A percentile compares a stretch with the other conserved stretches of the same genome.
These are phyloP conservation scores for Ictalurus furcatus DNA, from an alignment of 2,113 vertebrate species.

Conservation along the genomic window DNA sequence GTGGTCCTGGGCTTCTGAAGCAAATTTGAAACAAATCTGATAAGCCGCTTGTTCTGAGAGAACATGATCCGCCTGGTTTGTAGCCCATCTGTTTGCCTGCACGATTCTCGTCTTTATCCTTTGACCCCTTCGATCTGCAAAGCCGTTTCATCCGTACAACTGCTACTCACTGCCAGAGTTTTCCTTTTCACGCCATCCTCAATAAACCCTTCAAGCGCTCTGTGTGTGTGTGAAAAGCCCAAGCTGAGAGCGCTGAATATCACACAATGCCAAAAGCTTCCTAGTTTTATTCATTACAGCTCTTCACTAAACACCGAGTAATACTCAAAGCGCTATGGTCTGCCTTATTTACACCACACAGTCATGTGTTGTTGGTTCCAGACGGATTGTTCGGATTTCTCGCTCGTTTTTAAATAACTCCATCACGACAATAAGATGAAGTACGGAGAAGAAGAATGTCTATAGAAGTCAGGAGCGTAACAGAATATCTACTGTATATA, in stretches of 20 bases:
- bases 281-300: not conserved
- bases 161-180: not conserved
- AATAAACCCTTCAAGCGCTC: not conserved
- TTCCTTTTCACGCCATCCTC: not conserved
- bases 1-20: not conserved
- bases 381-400: not conserved
- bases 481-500: too few relatives aligned
- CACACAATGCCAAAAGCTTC: not conserved
- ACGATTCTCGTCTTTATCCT: not conserved
- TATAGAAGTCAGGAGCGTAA: not conserved
- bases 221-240: not conserved
- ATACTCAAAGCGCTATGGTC: not conserved
- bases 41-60: not conserved
- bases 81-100: slow-evolving; percentile 8
- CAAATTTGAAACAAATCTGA: not conserved
- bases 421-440: not conserved
- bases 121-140: not conserved
- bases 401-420: not conserved
- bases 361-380: not conserved
- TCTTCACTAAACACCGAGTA: not conserved
- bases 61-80: not conserved
- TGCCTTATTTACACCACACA: not conserved
- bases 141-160: not conserved
- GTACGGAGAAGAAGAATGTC: not conserved
- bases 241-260: not conserved